Base-by-base conservation (phyloP, 2,113 vertebrate genomes). In the Thalassoma bifasciatum region DNA sequence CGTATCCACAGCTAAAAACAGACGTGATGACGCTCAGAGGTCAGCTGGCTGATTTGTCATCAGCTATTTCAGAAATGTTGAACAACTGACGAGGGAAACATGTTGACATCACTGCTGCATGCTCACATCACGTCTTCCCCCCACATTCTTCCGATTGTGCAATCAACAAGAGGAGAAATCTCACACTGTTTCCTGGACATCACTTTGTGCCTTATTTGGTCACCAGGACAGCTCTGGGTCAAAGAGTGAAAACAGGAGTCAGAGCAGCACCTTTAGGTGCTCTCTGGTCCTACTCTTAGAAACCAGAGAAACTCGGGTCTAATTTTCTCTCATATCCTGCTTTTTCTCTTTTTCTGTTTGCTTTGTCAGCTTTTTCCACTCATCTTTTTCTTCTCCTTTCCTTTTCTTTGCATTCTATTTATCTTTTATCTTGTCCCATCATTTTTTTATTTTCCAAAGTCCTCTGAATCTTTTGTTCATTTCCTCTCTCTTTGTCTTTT, bases 41-140 rank as follows among this genome's bases (percentile, higher is more conserved):
- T 92, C 86, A 89, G 88, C 68, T 34, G 60, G 66, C 53, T 54
- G 74, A 71, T 89, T 86, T 86, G 87, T 91, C 89, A 89, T 84
- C 71, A 79, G 86, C 83, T 93, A 90, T 92, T 92, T 91, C 72
- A 83, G 83, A 71, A 75, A 75, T 75, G 77, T 81, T 79, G 61
- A 86, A 87, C 57, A 81, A 86, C 66, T 65, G 84, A 85, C 21
- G 71, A 80, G 63, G 84, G 71, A 75, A 84, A 71, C 81, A 81
- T 40, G 63, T 77, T 87, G 88, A 91, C 88, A 89, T 91, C 91
- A 90, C 62, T 4, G 14, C 4, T 58, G 36, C 36, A 26, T 49
- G 68, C 65, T 81, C 62, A n/a, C 60, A 70, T 80, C 77, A 77
- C 52, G 79, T 74, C 79, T 86, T 51, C 47, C 79, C 74, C 44